These are phyloP conservation scores for Cheirogaleus major DNA, from an alignment of 2,797 vertebrate species.

Conservation along the genomic window DNA sequence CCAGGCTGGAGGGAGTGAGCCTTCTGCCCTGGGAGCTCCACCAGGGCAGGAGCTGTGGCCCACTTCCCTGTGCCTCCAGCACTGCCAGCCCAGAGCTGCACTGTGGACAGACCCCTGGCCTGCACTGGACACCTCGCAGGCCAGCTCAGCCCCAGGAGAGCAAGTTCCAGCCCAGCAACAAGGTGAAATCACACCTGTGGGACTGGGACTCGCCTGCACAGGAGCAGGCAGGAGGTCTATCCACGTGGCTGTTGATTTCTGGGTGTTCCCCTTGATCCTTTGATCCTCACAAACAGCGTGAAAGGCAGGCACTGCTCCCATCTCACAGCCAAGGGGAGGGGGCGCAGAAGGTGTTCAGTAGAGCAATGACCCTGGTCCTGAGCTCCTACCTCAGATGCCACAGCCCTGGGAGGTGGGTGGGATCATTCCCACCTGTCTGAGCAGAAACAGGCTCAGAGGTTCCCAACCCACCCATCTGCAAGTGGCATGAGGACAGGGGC, in stretches of 20 bases:
- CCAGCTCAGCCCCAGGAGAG: background rate
- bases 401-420: background rate
- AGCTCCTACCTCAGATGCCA: background rate
- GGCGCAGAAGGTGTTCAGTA: background rate
- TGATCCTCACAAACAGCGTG: background rate
- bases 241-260: background rate
- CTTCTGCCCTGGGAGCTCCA: background rate
- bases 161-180: too few relatives aligned
- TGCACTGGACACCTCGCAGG: background rate
- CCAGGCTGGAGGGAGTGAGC: background rate
- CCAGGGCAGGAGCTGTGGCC: background rate
- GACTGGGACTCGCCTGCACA: background rate
- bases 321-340: background rate
- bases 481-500: background rate
- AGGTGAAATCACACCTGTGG: background rate
- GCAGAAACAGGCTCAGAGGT: background rate
- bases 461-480: rapidly evolving
- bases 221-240: background rate
- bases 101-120: background rate
- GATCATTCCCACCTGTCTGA: too few relatives aligned
- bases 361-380: background rate
- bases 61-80: background rate
- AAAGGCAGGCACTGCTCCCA: too few relatives aligned
- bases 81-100: background rate
- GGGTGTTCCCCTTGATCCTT: background rate